These are phyloP conservation scores for Acanthosepion esculentum DNA, from an alignment of 2,888 invertebrate genomes.

Conservation along the genomic window DNA sequence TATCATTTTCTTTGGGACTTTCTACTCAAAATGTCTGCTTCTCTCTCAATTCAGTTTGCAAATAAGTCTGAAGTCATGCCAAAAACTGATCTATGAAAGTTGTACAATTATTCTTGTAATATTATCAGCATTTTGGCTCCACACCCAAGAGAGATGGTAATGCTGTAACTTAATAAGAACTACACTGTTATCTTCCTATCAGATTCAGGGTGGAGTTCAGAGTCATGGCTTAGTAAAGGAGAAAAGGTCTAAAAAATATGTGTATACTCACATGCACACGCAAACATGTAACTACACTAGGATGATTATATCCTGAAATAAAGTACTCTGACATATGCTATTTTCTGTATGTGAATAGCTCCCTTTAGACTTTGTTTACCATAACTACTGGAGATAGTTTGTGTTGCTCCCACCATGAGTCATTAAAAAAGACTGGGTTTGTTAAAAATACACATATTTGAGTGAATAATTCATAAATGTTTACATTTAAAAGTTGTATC, in stretches of 20 bases:
- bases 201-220: not conserved
- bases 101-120: conserved; percentile 33
- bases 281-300: not conserved
- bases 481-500: not conserved
- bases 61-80: not conserved
- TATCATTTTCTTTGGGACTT: not conserved
- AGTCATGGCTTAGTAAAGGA: conserved; percentile 5
- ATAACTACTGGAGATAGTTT: not conserved
- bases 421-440: not conserved
- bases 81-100: conserved; percentile 10
- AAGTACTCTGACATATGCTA: not conserved
- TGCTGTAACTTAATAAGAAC: not conserved
- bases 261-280: not conserved
- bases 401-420: not conserved
- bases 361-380: not conserved
- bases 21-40: not conserved
- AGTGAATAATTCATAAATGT: not conserved
- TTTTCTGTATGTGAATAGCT: not conserved
- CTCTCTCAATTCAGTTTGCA: not conserved
- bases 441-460: not conserved
- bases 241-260: not conserved
- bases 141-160: not conserved
- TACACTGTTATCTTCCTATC: not conserved
- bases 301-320: not conserved
- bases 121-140: not conserved